Evolutionary conservation across 2,888 invertebrate species (phyloP).

Genomic region (Colostygia pectinataria): DNA sequence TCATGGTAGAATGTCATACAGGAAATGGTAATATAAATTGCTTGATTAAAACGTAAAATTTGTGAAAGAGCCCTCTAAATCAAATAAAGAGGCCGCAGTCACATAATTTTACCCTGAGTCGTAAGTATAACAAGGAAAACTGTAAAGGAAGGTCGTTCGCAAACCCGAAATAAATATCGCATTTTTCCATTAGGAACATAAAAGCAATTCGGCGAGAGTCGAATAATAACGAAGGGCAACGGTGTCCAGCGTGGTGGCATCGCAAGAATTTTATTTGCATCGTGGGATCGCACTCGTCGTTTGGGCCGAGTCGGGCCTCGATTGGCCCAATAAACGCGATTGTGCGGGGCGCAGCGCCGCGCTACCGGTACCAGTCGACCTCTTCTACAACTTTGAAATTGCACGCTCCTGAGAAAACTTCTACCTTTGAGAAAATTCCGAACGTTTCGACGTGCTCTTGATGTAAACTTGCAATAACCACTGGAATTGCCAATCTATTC

Average conservation of each 20-base stretch:
- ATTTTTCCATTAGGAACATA: constrained; percentile 80
- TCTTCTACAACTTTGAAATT: constrained; percentile 67
- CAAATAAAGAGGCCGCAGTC: constrained; percentile 41
- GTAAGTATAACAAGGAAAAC: constrained; percentile 63
- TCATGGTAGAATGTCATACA: not conserved
- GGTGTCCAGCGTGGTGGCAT: constrained; percentile 73
- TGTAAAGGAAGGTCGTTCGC: constrained; percentile 64
- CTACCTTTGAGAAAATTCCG: constrained; percentile 71
- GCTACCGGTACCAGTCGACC: constrained; percentile 20
- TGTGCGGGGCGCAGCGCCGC: constrained; percentile 48
- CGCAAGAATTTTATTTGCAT: constrained; percentile 75
- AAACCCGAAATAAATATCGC: constrained; percentile 77
- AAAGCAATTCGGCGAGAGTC: constrained; percentile 80
- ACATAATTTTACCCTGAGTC: constrained; percentile 56
- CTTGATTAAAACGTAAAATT: constrained; percentile 11
- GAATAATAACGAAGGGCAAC: constrained; percentile 81
- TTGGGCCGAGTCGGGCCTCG: constrained; percentile 55
- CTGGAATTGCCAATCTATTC: constrained; percentile 64
- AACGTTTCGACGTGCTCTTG: constrained; percentile 62
- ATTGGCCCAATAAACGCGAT: constrained; percentile 78
- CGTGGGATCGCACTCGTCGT: constrained; percentile 52
- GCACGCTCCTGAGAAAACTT: constrained; percentile 70
- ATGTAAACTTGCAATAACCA: constrained; percentile 65
- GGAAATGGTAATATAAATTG: constrained; percentile 1
- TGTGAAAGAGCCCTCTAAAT: constrained; percentile 21